Base-by-base conservation (phyloP, 1,140 invertebrate genomes). In the Drosophila willistoni region DNA sequence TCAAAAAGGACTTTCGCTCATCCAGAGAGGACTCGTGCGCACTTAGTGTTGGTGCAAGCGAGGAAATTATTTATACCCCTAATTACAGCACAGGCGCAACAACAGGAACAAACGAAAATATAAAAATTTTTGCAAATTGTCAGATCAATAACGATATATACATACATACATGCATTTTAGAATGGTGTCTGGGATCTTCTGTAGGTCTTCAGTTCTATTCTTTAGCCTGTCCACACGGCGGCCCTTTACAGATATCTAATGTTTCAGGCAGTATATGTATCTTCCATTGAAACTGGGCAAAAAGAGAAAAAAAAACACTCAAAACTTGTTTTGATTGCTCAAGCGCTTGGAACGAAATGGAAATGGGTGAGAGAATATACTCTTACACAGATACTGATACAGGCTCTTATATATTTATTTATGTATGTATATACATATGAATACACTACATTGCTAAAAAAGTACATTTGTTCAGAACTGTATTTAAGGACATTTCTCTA, bases 311-410 rank as follows among this genome's bases (percentile, higher is more conserved):
- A 39, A 10, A 39, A 39, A 39, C 60, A 65, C 74, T 77, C 73
- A 61, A 77, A 77, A 77, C 74, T 77, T 77, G 74, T 77, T 73
- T 77, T 70, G 54, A 2, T 14, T 14, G 13, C 34, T 33, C 6
- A 42, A 73, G 68, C 54, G 44, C 55, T 62, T 33, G 57, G 64
- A 74, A 62, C 64, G 25, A 74, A 75, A 57, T 68, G 71, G 71
- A 75, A 74, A 51, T 65, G 68, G 56, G 59, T 34, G 42, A 70
- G 42, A 60, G 55, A 63, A 68, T 39, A n/a, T 19, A 17, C 19
- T 41, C 51, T 51, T 66, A 44, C 69, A 64, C 54, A 75, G 47
- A 75, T 75, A 75, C 72, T 62, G 44, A 75, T 62, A n/a, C 12
- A 60, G 14, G 17, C 14, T 19, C 17, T 13, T 39, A 7, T 63